These are phyloP conservation scores for Muscina levida DNA, from an alignment of 2,888 invertebrate species.

Conservation along the genomic window DNA sequence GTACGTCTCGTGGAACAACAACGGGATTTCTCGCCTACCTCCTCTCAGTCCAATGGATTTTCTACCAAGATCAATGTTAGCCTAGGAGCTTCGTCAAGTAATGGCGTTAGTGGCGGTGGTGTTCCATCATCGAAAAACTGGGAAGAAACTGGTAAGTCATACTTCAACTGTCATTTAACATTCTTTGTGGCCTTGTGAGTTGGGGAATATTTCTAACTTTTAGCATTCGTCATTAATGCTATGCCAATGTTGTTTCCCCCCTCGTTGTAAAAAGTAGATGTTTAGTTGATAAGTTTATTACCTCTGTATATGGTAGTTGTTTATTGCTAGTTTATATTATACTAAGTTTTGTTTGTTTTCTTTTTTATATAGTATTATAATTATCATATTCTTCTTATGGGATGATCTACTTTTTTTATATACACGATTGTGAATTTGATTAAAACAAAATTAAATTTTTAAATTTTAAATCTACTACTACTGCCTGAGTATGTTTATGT, in stretches of 20 bases:
- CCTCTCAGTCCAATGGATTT: slow-evolving; percentile 79
- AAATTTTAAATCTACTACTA: background rate
- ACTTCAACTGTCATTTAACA: slow-evolving; percentile 20
- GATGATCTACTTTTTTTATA: slow-evolving; percentile 70
- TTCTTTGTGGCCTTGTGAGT: slow-evolving; percentile 16
- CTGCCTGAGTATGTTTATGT: background rate
- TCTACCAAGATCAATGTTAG: slow-evolving; percentile 83
- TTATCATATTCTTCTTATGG: slow-evolving; percentile 66
- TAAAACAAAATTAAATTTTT: slow-evolving; percentile 10
- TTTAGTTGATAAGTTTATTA: slow-evolving; percentile 43
- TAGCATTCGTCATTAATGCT: slow-evolving; percentile 52
- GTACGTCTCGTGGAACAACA: slow-evolving; percentile 80
- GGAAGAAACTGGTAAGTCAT: slow-evolving; percentile 72
- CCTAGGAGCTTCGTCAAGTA: slow-evolving; percentile 66
- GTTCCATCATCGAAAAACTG: slow-evolving; percentile 27
- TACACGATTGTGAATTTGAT: slow-evolving; percentile 1
- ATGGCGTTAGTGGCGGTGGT: slow-evolving; percentile 65
- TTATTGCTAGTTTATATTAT: background rate
- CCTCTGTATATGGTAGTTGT: slow-evolving; percentile 50
- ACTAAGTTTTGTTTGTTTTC: slow-evolving; percentile 25
- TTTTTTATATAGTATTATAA: slow-evolving; percentile 49
- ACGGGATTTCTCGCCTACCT: slow-evolving; percentile 71
- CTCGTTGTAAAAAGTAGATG: slow-evolving; percentile 57
- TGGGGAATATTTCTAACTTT: slow-evolving; percentile 7
- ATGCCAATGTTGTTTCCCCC: slow-evolving; percentile 41